Evolutionary conservation across 2,113 vertebrate genomes (phyloP), one percentile per base, ranked within the genome.

Genomic region (Puntigrus tetrazona): DNA sequence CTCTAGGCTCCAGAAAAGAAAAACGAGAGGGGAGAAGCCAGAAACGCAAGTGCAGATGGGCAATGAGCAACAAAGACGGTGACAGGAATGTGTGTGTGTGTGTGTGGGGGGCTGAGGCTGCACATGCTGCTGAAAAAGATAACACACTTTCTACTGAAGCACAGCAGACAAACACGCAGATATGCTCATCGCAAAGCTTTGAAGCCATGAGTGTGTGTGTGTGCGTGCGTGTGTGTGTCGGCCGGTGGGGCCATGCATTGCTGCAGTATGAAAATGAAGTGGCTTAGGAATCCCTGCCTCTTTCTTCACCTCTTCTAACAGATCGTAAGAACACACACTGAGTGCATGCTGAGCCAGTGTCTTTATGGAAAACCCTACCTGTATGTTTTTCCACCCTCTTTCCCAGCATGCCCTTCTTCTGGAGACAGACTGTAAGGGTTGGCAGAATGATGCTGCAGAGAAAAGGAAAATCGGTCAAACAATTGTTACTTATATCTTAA

Each of bases 361-460:
- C 76, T 25, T 41, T 78, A 10, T 11, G 27, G 13, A 18, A 78
- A 11, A 10, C 10, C 4, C 5, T 93, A 95, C 94, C 94, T 94
- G 92, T 95, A 95, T 0, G 93, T 95, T 84, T 94, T 95, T 6
- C 89, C 91, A 79, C 90, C 92, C 3, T 95, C 94, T 86, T 95
- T 95, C 14, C 88, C 88, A 13, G 85, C 86, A 1, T 89, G 92
- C 38, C 91, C 91, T 1, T 94, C 93, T 0, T 94, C 94, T 67
- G 92, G 92, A 65, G 93, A 92, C 14, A 95, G 88, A 25, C 94
- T 91, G 31, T 94, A 95, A 0, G 92, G 93, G 82, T 94, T 92
- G 29, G 89, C 86, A 5, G 81, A 22, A 63, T 93, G 92, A 87
- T 94, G 93, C 89, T 94, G 91, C 85, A 31, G 11, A 78, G 7